Base-by-base conservation (phyloP, 2,113 vertebrate species). In the Stegastes partitus region DNA sequence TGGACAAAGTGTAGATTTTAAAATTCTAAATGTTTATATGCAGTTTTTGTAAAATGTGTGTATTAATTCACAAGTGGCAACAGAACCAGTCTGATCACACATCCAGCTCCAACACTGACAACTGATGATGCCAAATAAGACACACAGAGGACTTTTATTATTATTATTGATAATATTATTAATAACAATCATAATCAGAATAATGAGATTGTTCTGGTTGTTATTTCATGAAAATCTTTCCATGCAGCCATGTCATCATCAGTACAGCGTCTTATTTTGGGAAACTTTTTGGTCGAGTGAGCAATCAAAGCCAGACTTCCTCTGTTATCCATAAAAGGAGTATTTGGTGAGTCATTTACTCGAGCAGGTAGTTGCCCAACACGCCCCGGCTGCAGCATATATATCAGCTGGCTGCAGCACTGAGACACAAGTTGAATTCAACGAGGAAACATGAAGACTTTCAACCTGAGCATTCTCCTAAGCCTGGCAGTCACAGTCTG, bases 381-480 rank as follows among this genome's bases (percentile, higher is more conserved):
- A 83, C 37, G 0, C 34, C 66, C 15, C 0, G 26, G n/a, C 22
- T 16, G 14, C 25, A 22, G 63, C 3, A 16, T 93, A 91, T 94
- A 91, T 70, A 94, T 77, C 21, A 34, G 22, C 25, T 51, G n/a
- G 50, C 63, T 34, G 2, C 54, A 68, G 56, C 55, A 25, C 49
- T 68, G 54, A 77, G 50, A 56, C 19, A 67, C 34, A 77, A 51
- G 1, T 57, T 72, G 39, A 1, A 49, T 34, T 61, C 55, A 28
- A 64, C 11, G 0, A 79, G 47, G 59, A 87, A 91, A 65, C 67
- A 95, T 95, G 94, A 92, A 77, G 79, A 83, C 74, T 23, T 64
- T 75, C 50, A 83, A 50, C 6, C 31, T 89, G 16, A 79, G 82
- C 16, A 0, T 93, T 62, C 62, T 94, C 0, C 61, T 93, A 0